Base-by-base conservation (phyloP, 2,888 invertebrate genomes). In the Folsomia manolachei region DNA sequence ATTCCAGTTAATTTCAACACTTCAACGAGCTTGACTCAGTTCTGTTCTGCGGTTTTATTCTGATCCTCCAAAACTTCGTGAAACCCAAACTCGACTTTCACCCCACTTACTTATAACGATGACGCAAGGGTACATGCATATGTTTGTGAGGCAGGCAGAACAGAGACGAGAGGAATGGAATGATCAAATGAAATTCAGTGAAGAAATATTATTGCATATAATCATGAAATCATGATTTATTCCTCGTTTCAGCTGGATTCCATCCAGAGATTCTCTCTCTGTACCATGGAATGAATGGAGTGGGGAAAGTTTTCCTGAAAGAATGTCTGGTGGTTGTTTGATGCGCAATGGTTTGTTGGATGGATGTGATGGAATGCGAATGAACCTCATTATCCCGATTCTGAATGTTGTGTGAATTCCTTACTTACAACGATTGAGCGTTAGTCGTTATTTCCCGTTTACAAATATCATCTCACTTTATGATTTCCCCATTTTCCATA, bases 201-300 rank as follows among this genome's bases (percentile, higher is more conserved):
- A 39, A 39, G 52, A 51, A 66, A 66, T 66, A 66, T 64, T 23
- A 26, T 51, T 52, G 52, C 51, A 27, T 19, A 51, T 66, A 66
- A 66, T 66, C 66, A 66, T 66, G 66, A 66, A 66, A 66, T 66
- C 66, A 66, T 66, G 66, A 66, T 66, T 66, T 66, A 66, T 66
- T 52, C 21, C 52, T 23, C 27, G 18, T n/a, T 39, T n/a, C 27
- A 2, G 27, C 66, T 66, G 52, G 52, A 51, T 66, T 66, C 27
- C 52, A 11, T 39, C 39, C 39, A 39, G 39, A 39, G 39, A 9
- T 39, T 39, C n/a, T n/a, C n/a, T n/a, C n/a, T n/a, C n/a, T n/a
- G n/a, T n/a, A n/a, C n/a, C n/a, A n/a, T n/a, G n/a, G n/a, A n/a
- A n/a, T n/a, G n/a, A n/a, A n/a, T n/a, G n/a, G n/a, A n/a, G n/a